phyloP scores from a whole-genome alignment of 1,140 invertebrate genomes.

The Phymastichus coffea region DNA sequence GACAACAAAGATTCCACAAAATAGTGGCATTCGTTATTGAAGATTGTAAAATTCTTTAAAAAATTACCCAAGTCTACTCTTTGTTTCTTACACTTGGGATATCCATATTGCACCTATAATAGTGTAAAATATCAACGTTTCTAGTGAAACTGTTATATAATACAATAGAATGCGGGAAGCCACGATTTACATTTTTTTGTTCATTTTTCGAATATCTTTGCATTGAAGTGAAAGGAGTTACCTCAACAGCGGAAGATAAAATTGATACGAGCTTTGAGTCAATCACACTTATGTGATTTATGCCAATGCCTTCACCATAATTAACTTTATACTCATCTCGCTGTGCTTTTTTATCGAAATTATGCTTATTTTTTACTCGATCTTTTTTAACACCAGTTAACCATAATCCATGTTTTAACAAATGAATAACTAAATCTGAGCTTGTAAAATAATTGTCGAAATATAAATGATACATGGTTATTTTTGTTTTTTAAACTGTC shows the following conservation, averaged over 20 bases:
- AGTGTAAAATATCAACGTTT: too few species aligned
- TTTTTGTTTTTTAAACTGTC: constrained; percentile 18
- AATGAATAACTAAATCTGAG: constrained; percentile 20
- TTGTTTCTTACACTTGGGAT: not conserved
- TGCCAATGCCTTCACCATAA: constrained; percentile 17
- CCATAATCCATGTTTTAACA: constrained; percentile 16
- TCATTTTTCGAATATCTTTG: not conserved
- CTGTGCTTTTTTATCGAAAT: constrained; percentile 3
- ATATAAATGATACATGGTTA: constrained; percentile 16
- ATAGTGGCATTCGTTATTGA: not conserved
- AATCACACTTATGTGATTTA: constrained; percentile 20
- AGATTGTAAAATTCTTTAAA: not conserved
- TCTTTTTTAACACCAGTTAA: constrained; percentile 15
- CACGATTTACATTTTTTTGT: not conserved
- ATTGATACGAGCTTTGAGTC: constrained; percentile 22
- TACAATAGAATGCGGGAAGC: not conserved
- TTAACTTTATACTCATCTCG: constrained; percentile 14
- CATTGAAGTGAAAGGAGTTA: not conserved
- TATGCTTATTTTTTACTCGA: constrained; percentile 21
- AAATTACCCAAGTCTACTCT: too few species aligned
- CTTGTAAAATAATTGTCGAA: constrained; percentile 25
- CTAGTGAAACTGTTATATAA: constrained; percentile 7
- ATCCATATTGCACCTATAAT: too few species aligned
- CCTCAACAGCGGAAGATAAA: constrained; percentile 6
- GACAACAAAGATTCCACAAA: not conserved